These are phyloP conservation scores for Cepaea nemoralis DNA, from an alignment of 1,140 invertebrate species.

Conservation along the genomic window DNA sequence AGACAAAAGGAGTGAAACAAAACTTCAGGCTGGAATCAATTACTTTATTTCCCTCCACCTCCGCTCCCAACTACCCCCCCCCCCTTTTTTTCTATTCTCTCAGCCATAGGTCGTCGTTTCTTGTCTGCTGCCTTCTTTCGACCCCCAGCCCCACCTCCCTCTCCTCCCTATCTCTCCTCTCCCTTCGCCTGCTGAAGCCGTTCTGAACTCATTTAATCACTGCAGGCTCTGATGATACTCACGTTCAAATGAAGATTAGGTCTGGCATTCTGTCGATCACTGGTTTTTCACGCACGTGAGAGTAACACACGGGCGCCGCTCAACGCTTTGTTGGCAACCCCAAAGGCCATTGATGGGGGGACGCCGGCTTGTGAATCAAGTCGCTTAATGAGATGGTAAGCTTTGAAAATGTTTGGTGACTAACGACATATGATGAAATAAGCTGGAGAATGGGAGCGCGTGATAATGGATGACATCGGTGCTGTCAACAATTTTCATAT, in stretches of 20 bases:
- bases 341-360: background rate
- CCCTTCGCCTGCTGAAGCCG: background rate
- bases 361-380: background rate
- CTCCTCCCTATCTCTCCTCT: background rate
- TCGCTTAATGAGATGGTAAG: conserved; percentile 20
- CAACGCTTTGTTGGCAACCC: background rate
- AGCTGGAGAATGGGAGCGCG: background rate
- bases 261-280: conserved; percentile 21
- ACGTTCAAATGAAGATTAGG: conserved; percentile 23
- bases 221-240: conserved; percentile 18
- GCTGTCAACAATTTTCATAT: background rate
- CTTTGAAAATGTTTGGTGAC: conserved; percentile 17
- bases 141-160: too few relatives aligned
- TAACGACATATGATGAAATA: conserved; percentile 5
- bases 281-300: conserved; percentile 10
- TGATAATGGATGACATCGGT: background rate
- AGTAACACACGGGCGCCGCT: background rate
- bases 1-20: background rate
- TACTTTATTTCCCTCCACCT: background rate
- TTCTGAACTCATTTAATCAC: background rate
- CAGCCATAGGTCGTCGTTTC: too few relatives aligned
- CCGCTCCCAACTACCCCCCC: background rate
- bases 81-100: too few relatives aligned
- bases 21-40: background rate
- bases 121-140: background rate